Base-by-base conservation (phyloP, 2,113 vertebrate genomes). In the Gavia stellata region DNA sequence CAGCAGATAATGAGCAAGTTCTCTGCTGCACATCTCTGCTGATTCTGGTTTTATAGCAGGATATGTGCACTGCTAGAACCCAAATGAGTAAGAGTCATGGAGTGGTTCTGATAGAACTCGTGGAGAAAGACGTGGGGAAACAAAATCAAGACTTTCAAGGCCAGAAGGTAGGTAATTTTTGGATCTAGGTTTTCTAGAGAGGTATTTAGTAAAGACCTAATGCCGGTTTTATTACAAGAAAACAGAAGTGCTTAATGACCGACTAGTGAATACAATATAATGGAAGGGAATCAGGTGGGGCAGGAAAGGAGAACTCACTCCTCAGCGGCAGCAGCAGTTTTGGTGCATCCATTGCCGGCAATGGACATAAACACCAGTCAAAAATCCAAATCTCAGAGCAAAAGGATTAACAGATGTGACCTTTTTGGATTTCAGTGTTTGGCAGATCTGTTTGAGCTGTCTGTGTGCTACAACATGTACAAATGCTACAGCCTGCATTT, bases 321-420 rank as follows among this genome's bases (percentile, higher is more conserved):
- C 97, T 93, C 9, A 33, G 95, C 77, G 97, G 97, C 98, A 98
- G 96, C 97, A 98, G 98, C 97, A 97, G 94, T 92, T 97, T 59
- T 15, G 91, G 94, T 92, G 96, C 92, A 93, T 94, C 98, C 95
- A 81, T 98, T 98, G 98, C 98, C 97, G 23, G 98, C 98, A 98
- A 98, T 33, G 97, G 97, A 98, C 92, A 79, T 81, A 75, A 90
- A 91, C 97, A 98, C 94, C 94, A 87, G 65, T 92, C 90, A 86
- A 95, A 97, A 95, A 77, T 95, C 94, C 94, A 78, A 94, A 92
- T 94, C 94, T 96, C 94, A 86, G 94, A 93, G 92, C 94, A 81
- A 94, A 86, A 96, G 84, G 92, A 93, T 95, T 88, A 85, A 96
- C 2, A 96, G 81, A 94, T 26, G 91, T 86, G 95, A 97, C 88